Conservation (phyloP, 1,140 invertebrate species). For the Octopus bimaculoides region DNA sequence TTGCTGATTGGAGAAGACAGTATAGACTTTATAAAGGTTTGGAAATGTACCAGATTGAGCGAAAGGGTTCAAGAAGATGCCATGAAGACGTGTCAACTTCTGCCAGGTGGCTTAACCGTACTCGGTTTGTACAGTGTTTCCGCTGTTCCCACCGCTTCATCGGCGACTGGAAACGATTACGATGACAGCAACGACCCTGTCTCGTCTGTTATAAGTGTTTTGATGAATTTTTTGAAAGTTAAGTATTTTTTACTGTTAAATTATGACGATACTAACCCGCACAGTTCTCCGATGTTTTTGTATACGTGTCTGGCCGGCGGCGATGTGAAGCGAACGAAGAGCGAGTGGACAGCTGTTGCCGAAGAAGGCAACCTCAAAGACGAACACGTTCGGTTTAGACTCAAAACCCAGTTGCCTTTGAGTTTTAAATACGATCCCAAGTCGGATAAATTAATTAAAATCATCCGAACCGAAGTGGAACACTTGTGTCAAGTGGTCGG, state of each 20-base stretch:
- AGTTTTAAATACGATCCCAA: not conserved
- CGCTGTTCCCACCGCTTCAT: not conserved
- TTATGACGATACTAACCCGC: not conserved
- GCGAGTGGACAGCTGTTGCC: not conserved
- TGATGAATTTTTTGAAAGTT: not conserved
- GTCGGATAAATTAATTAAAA: not conserved
- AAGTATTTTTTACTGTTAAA: not conserved
- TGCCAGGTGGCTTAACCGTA: not conserved
- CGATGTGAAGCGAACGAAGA: not conserved
- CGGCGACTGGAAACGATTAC: not conserved
- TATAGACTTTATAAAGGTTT: not conserved
- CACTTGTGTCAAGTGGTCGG: not conserved
- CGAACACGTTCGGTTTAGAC: not conserved
- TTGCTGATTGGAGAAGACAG: not conserved
- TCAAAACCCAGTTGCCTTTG: not conserved
- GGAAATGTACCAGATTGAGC: not conserved
- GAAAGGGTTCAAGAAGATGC: slow-evolving; percentile 8
- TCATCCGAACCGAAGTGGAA: not conserved
- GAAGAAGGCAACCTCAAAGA: not conserved
- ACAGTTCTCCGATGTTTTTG: not conserved
- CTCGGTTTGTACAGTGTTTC: not conserved
- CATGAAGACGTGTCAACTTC: not conserved
- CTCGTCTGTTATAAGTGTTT: not conserved
- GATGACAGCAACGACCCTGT: not conserved
- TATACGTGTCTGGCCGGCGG: not conserved